A percentile compares a stretch with the other conserved stretches of the same genome.
phyloP scores from a whole-genome alignment of 1,140 invertebrate species.

The Diploscapter pachys region DNA sequence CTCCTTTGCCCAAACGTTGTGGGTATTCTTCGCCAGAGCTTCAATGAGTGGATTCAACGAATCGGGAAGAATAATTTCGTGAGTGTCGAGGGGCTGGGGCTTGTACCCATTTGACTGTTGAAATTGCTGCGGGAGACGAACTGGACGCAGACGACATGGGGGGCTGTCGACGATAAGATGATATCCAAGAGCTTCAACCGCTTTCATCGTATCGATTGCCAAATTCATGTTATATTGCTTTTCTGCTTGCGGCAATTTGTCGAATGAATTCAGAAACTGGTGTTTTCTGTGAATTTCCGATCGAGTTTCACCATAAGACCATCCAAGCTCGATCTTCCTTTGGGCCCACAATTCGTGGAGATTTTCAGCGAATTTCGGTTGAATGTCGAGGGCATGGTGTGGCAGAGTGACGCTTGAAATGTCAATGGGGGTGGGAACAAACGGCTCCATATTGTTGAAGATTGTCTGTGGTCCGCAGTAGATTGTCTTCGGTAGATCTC shows the following conservation, averaged over 20 bases:
- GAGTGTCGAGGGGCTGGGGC: slow-evolving; percentile 92
- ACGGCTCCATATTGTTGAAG: slow-evolving; percentile 49
- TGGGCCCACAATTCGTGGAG: slow-evolving; percentile 99
- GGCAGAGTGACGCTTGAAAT: slow-evolving; percentile 71
- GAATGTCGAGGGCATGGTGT: slow-evolving; percentile 84
- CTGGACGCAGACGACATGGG: slow-evolving; percentile 83
- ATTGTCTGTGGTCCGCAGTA: slow-evolving; percentile 83
- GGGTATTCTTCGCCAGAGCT: slow-evolving; percentile 93
- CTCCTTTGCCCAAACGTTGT: slow-evolving; percentile 97
- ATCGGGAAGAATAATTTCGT: slow-evolving; percentile 70
- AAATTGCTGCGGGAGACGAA: slow-evolving; percentile 86
- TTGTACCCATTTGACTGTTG: slow-evolving; percentile 95
- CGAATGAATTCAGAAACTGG: slow-evolving; percentile 92
- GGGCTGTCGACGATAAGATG: slow-evolving; percentile 94
- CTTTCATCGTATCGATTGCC: slow-evolving; percentile 93
- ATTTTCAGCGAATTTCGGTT: slow-evolving; percentile 94
- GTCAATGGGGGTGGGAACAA: slow-evolving; percentile 54
- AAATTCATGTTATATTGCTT: slow-evolving; percentile 94
- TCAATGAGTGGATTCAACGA: slow-evolving; percentile 95
- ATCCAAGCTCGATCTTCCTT: slow-evolving; percentile 97
- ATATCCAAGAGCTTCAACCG: slow-evolving; percentile 90
- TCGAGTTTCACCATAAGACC: slow-evolving; percentile 80
- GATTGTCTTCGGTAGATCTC: slow-evolving; percentile 84
- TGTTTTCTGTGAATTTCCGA: slow-evolving; percentile 69
- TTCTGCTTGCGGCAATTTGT: slow-evolving; percentile 83